Evolutionary conservation across 2,113 vertebrate genomes (phyloP).

Genomic region (Cheirogaleus medius): DNA sequence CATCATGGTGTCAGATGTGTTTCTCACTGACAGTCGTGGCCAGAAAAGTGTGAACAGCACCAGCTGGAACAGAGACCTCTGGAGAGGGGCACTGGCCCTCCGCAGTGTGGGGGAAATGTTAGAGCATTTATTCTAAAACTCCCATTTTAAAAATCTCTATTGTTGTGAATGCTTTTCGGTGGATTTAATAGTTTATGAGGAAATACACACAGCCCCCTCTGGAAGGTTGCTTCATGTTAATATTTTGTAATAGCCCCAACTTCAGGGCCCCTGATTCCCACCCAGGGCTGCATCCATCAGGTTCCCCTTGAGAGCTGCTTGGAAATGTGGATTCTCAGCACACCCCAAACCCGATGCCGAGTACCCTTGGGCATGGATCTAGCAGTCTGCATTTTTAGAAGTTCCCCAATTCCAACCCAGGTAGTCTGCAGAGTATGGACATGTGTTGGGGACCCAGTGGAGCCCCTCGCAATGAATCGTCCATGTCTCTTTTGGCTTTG

Average conservation of each 20-base stretch:
- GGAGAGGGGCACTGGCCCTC: fast-evolving
- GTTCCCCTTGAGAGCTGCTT: neutral
- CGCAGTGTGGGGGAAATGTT: no score
- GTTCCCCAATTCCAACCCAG: neutral
- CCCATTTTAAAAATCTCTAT: neutral
- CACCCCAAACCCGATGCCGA: no score
- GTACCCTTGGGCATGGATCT: neutral
- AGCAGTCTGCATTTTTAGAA: neutral
- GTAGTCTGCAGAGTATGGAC: neutral
- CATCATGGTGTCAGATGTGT: neutral
- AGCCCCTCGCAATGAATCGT: neutral
- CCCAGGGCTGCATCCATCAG: neutral
- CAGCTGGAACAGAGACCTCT: neutral
- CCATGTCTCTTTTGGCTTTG: neutral
- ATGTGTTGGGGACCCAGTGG: neutral
- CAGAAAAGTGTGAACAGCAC: neutral
- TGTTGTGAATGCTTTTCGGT: neutral
- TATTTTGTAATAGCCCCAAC: neutral
- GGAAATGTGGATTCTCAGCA: neutral
- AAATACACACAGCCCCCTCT: neutral
- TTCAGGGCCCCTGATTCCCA: neutral
- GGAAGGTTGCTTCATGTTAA: neutral
- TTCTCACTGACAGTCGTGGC: neutral
- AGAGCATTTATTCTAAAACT: neutral
- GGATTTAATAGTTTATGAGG: neutral